These are phyloP conservation scores for Lordiphosa collinella DNA, from an alignment of 1,140 invertebrate species.

Conservation along the genomic window DNA sequence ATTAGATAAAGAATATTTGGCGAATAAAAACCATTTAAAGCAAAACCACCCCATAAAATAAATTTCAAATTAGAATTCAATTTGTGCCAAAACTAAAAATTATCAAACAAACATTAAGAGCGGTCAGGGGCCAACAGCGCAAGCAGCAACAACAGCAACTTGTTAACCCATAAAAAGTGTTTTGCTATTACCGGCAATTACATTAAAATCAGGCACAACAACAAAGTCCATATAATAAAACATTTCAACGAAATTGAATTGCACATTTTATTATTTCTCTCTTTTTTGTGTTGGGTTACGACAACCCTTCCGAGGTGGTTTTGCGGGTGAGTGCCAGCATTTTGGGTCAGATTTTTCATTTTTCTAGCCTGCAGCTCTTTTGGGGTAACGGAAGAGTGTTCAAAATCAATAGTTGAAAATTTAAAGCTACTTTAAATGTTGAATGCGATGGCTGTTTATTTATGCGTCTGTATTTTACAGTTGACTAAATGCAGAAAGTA, in stretches of 20 bases:
- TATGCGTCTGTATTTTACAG: constrained; percentile 62
- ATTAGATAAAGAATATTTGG: too few species aligned
- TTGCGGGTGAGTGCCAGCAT: constrained; percentile 4
- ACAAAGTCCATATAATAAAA: constrained; percentile 55
- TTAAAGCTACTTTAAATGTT: constrained; percentile 44
- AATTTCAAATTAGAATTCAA: constrained; percentile 51
- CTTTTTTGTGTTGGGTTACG: constrained; percentile 15
- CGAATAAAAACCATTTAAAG: too few species aligned
- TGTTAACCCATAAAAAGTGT: constrained; percentile 54
- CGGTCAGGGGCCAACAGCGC: constrained; percentile 19
- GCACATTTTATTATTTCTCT: constrained; percentile 23
- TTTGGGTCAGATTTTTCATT: constrained; percentile 45
- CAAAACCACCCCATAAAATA: constrained; percentile 13
- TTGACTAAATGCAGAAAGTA: constrained; percentile 35
- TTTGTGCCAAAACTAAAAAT: constrained; percentile 39
- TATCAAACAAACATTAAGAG: constrained; percentile 42
- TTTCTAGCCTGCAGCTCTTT: constrained; percentile 35
- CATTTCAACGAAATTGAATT: constrained; percentile 61
- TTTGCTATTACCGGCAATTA: constrained; percentile 54
- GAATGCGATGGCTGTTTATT: constrained; percentile 34
- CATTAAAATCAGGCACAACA: constrained; percentile 49
- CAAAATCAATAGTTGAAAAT: constrained; percentile 40
- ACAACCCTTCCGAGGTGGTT: constrained; percentile 50
- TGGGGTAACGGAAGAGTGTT: not conserved
- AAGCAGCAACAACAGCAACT: constrained; percentile 25